Evolutionary conservation across 1,140 invertebrate species (phyloP).

Genomic region (Bombus sylvicola): DNA sequence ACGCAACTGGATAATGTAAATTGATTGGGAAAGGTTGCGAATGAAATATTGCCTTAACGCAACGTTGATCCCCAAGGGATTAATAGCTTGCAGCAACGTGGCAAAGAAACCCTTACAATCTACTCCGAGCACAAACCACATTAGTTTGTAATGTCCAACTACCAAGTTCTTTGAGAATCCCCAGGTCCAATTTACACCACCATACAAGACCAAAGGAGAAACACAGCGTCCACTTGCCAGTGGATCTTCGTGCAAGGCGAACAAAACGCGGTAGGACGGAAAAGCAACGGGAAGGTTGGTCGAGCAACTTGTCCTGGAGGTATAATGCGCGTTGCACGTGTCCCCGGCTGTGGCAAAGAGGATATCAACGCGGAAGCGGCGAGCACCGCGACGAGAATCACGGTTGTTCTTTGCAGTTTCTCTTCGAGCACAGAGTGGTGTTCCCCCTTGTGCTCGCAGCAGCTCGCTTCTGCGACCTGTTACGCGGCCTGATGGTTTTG

Average conservation of each 20-base stretch:
- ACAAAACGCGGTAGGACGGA: slow-evolving; percentile 15
- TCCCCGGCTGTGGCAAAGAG: slow-evolving; percentile 50
- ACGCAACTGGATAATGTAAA: no score
- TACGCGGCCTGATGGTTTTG: slow-evolving; percentile 61
- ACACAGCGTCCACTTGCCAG: neutral
- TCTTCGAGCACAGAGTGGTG: slow-evolving; percentile 41
- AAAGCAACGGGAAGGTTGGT: slow-evolving; percentile 55
- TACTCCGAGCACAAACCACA: no score
- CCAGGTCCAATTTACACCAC: neutral
- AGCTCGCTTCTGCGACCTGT: slow-evolving; percentile 53
- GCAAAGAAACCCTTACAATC: neutral
- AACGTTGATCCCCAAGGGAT: neutral
- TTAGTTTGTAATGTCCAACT: no score
- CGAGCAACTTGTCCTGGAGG: slow-evolving; percentile 54
- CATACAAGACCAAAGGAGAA: neutral
- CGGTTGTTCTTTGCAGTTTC: slow-evolving; percentile 60
- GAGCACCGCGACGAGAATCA: slow-evolving; percentile 62
- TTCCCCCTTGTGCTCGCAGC: slow-evolving; percentile 21
- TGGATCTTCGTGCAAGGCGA: neutral
- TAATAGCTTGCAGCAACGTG: no score
- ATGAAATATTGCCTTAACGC: no score
- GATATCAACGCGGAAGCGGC: slow-evolving; percentile 68
- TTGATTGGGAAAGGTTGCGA: no score
- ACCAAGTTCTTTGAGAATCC: neutral
- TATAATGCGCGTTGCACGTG: slow-evolving; percentile 54